phyloP scores from a whole-genome alignment of 2,888 invertebrate genomes.

The Agrochola litura region DNA sequence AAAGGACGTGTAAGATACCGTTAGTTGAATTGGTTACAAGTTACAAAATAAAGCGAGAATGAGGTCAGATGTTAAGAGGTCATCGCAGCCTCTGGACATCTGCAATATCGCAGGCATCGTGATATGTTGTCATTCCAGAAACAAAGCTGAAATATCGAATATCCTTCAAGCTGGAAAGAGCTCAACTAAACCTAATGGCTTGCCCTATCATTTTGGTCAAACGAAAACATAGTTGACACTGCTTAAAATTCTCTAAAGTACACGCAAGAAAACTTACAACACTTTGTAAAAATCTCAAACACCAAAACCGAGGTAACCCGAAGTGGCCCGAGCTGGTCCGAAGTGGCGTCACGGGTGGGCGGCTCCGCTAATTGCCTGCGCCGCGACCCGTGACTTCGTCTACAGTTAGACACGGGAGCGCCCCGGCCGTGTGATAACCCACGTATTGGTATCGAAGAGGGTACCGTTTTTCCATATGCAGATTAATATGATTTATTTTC shows the following conservation, averaged over 20 bases:
- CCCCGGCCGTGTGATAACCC: constrained; percentile 65
- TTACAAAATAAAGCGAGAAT: too few species aligned
- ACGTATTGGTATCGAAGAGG: constrained; percentile 53
- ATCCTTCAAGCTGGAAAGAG: background rate
- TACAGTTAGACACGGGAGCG: constrained; percentile 77
- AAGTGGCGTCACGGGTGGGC: constrained; percentile 83
- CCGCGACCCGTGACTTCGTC: constrained; percentile 77
- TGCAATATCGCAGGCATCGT: background rate
- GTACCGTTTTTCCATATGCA: constrained; percentile 63
- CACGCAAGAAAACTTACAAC: background rate
- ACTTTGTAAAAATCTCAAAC: constrained; percentile 28
- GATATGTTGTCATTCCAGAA: too few species aligned
- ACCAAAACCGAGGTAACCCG: constrained; percentile 62
- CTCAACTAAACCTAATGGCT: background rate
- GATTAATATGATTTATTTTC: constrained; percentile 53
- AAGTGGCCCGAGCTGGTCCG: constrained; percentile 70
- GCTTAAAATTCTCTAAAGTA: background rate
- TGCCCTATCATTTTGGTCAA: background rate
- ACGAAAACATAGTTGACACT: background rate
- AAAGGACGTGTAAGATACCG: too few species aligned
- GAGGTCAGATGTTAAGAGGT: background rate
- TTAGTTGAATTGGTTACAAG: too few species aligned
- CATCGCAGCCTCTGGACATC: background rate
- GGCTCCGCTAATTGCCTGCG: constrained; percentile 79
- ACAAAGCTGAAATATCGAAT: background rate